phyloP scores from a whole-genome alignment of 2,888 invertebrate species.

The Xanthorhoe designata region DNA sequence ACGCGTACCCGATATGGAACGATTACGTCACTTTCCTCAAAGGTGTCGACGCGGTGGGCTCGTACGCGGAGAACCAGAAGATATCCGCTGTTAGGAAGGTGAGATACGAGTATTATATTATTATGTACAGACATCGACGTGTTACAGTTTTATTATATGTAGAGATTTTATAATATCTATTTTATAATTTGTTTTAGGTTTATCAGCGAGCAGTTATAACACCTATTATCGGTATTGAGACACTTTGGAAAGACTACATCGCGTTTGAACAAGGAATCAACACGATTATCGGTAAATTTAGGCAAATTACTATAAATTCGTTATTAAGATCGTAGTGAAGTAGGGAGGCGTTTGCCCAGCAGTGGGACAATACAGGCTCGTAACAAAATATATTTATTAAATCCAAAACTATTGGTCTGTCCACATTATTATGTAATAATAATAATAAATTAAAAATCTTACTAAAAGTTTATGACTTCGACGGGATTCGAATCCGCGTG shows the following conservation, averaged over 20 bases:
- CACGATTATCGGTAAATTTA: constrained; percentile 86
- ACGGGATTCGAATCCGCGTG: too few species aligned
- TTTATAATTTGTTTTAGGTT: constrained; percentile 81
- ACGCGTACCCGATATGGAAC: constrained; percentile 98
- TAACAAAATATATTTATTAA: too few species aligned
- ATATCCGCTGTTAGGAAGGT: constrained; percentile 99
- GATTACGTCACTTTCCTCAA: constrained; percentile 99
- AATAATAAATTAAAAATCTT: too few species aligned
- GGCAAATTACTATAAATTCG: too few species aligned
- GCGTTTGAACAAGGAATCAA: constrained; percentile 96
- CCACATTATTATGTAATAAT: too few species aligned
- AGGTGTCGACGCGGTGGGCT: constrained; percentile 98
- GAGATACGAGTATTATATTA: constrained; percentile 18
- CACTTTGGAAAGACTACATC: constrained; percentile 99
- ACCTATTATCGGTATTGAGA: constrained; percentile 98
- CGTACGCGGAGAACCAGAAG: constrained; percentile 99
- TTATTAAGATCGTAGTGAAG: too few species aligned
- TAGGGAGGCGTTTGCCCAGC: too few species aligned
- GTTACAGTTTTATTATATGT: too few species aligned
- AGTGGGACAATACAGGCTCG: too few species aligned
- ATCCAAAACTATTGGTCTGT: too few species aligned
- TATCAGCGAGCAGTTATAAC: constrained; percentile 98
- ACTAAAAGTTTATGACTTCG: too few species aligned
- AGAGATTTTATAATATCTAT: not conserved
- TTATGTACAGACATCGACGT: too few species aligned